Conservation (phyloP, 2,797 vertebrate genomes). For the Kryptolebias ocellatus region DNA sequence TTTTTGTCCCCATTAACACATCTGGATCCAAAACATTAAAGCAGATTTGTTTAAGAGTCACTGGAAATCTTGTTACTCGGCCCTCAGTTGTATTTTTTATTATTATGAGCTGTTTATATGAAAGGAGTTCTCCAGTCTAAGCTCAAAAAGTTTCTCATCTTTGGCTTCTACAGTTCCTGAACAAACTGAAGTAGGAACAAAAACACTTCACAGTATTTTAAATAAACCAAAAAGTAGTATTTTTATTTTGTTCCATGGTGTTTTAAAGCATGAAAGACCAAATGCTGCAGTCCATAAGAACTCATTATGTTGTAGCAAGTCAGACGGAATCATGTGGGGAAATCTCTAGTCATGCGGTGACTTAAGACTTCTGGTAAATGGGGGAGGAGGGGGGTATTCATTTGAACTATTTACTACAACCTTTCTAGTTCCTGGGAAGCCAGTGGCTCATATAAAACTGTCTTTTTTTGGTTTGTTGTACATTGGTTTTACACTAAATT, state of each 20-base stretch:
- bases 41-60: neutral
- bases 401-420: conserved; percentile 3
- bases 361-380: neutral
- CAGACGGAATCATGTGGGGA: conserved; percentile 3
- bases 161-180: too few species aligned
- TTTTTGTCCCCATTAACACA: neutral
- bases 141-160: too few species aligned
- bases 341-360: conserved; percentile 11
- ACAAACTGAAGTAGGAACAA: too few species aligned
- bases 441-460: conserved; percentile 52
- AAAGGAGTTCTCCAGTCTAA: too few species aligned
- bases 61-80: neutral
- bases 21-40: too few species aligned
- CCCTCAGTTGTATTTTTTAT: neutral
- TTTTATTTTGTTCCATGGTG: neutral
- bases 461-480: conserved; percentile 31
- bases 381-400: neutral
- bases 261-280: neutral
- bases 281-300: neutral
- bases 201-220: too few species aligned
- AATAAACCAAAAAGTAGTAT: too few species aligned
- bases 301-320: conserved; percentile 9
- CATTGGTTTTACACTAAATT: conserved; percentile 10
- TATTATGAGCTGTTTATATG: neutral
- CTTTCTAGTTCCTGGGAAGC: conserved; percentile 18